Percentiles rank a stretch among this genome's conserved stretches.
Conservation (phyloP, 2,113 vertebrate species). For the Empidonax alnorum region DNA sequence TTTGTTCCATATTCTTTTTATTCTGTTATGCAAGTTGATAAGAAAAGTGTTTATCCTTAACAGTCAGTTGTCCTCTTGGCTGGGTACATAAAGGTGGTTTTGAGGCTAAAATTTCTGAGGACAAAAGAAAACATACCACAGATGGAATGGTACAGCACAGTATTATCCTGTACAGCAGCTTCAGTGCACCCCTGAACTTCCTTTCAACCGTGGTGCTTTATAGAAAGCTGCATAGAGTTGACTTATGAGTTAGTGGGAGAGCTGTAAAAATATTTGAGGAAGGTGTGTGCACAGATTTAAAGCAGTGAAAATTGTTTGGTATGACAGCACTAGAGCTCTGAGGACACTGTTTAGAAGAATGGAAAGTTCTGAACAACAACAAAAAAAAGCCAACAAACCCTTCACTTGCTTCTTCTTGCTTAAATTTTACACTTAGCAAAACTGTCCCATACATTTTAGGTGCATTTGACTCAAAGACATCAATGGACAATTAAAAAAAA, state of each 20-base stretch:
- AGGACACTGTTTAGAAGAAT: background rate
- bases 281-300: conserved; percentile 24
- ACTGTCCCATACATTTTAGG: background rate
- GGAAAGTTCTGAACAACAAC: background rate
- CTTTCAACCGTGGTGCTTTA: background rate
- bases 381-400: background rate
- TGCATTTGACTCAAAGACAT: background rate
- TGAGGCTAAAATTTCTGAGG: background rate
- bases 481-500: background rate
- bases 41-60: background rate
- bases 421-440: background rate
- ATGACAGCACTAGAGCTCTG: background rate
- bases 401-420: background rate
- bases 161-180: background rate
- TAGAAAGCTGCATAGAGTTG: background rate
- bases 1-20: background rate
- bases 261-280: conserved; percentile 28
- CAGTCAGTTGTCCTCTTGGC: background rate
- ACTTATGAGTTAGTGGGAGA: background rate
- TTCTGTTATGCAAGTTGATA: background rate
- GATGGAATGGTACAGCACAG: background rate
- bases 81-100: background rate
- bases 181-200: background rate
- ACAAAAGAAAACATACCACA: background rate
- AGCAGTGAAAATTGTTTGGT: background rate